Evolutionary conservation across 2,888 invertebrate genomes (phyloP).

Genomic region (Drosophila cyrtoloma): DNA sequence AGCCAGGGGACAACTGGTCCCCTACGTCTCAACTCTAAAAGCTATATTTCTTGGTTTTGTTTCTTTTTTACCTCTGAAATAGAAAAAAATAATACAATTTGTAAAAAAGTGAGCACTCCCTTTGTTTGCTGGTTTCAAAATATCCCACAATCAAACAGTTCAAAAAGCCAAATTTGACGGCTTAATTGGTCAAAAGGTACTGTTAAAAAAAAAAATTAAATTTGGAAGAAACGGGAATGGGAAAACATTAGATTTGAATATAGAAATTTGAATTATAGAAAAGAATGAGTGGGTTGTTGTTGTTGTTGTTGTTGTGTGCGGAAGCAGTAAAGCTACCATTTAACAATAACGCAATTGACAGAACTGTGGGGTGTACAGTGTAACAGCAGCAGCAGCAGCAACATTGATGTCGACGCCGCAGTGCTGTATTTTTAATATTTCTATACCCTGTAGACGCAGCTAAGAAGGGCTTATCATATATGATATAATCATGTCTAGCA

Average conservation of each 20-base stretch:
- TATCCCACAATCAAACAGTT: background rate
- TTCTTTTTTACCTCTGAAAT: background rate
- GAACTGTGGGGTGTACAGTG: conserved; percentile 58
- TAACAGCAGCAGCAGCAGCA: conserved; percentile 17
- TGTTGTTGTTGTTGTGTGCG: background rate
- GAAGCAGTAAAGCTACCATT: background rate
- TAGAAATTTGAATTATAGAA: background rate
- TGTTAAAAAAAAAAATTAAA: background rate
- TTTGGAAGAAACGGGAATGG: background rate
- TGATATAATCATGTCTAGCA: background rate
- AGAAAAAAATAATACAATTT: background rate
- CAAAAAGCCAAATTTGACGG: background rate
- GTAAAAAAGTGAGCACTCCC: background rate
- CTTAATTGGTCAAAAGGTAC: background rate
- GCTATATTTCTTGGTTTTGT: background rate
- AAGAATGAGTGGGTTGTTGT: background rate
- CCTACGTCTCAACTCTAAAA: background rate
- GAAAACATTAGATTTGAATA: background rate
- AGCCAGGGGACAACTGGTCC: background rate
- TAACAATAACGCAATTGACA: conserved; percentile 40
- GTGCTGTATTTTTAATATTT: conserved; percentile 56
- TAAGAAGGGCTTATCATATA: background rate
- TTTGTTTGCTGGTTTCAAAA: background rate
- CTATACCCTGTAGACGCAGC: conserved; percentile 22
- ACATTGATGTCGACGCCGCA: conserved; percentile 45